Evolutionary conservation across 2,888 invertebrate genomes (phyloP).

Genomic region (Nephrotoma guestfalica): DNA sequence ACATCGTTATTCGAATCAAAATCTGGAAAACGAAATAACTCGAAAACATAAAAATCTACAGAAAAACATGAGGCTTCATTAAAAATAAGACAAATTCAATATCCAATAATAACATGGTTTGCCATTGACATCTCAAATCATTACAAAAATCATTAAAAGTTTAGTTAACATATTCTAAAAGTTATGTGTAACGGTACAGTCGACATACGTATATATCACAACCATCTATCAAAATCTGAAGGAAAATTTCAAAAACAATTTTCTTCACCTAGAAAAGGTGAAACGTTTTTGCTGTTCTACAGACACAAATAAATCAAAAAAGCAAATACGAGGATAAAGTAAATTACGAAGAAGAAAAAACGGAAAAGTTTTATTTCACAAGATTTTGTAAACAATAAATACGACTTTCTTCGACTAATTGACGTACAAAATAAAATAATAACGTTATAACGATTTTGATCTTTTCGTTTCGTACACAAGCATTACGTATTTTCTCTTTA

Average conservation of each 20-base stretch:
- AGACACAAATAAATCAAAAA: neutral
- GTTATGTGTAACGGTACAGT: neutral
- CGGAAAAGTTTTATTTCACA: neutral
- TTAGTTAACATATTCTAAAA: neutral
- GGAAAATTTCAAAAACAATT: neutral
- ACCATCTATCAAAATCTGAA: neutral
- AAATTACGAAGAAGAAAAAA: neutral
- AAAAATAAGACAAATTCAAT: neutral
- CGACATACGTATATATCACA: neutral
- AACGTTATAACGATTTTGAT: neutral
- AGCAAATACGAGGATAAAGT: neutral
- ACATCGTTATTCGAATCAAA: no score
- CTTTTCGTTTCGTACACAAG: neutral
- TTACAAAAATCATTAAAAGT: neutral
- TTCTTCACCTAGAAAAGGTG: neutral
- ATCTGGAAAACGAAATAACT: no score
- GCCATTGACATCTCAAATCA: neutral
- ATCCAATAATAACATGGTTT: neutral
- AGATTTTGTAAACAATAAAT: neutral
- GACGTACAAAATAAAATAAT: neutral
- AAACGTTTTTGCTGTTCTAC: neutral
- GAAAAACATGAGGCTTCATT: no score
- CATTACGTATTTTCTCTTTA: neutral
- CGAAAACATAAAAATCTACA: no score
- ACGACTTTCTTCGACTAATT: neutral